Percentiles rank a stretch among this genome's conserved stretches.
Conservation (phyloP, 2,888 invertebrate species). For the Ormyrus pomaceus region DNA sequence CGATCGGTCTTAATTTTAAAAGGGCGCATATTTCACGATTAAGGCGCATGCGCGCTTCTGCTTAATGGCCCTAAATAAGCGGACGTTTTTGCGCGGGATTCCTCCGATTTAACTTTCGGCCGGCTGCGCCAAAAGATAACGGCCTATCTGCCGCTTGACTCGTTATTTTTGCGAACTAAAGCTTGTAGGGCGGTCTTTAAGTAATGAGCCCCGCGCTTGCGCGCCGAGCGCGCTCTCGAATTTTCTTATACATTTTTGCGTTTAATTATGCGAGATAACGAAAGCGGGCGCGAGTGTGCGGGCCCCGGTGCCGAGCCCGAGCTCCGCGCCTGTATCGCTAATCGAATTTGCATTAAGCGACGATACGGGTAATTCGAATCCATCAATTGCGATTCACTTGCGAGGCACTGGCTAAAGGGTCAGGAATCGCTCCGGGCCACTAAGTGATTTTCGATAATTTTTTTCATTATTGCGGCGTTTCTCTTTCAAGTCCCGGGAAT, state of each 20-base stretch:
- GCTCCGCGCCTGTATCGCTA: neutral
- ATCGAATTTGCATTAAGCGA: slow-evolving; percentile 47
- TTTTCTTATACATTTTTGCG: slow-evolving; percentile 44
- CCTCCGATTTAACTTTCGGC: slow-evolving; percentile 8
- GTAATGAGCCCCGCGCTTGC: neutral
- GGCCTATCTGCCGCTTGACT: slow-evolving; percentile 17
- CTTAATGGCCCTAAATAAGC: slow-evolving; percentile 30
- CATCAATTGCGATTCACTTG: slow-evolving; percentile 30
- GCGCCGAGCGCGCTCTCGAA: neutral
- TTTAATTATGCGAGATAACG: slow-evolving; percentile 48
- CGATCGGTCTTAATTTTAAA: slow-evolving; percentile 40
- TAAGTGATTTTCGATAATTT: slow-evolving; percentile 36
- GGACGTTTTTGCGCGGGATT: slow-evolving; percentile 6
- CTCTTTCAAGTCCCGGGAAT: neutral
- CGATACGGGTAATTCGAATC: slow-evolving; percentile 41
- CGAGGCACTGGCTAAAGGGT: neutral
- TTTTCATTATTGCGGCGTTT: slow-evolving; percentile 1
- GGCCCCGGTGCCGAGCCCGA: neutral
- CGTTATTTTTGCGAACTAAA: slow-evolving; percentile 34
- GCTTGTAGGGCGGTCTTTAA: neutral
- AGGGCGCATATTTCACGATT: slow-evolving; percentile 26
- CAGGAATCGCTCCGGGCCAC: neutral
- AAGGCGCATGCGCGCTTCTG: neutral
- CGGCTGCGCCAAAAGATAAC: slow-evolving; percentile 8
- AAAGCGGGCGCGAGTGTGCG: neutral